phyloP scores from a whole-genome alignment of 53 echinoderm and acorn worm species.

The Mesocentrotus franciscanus region DNA sequence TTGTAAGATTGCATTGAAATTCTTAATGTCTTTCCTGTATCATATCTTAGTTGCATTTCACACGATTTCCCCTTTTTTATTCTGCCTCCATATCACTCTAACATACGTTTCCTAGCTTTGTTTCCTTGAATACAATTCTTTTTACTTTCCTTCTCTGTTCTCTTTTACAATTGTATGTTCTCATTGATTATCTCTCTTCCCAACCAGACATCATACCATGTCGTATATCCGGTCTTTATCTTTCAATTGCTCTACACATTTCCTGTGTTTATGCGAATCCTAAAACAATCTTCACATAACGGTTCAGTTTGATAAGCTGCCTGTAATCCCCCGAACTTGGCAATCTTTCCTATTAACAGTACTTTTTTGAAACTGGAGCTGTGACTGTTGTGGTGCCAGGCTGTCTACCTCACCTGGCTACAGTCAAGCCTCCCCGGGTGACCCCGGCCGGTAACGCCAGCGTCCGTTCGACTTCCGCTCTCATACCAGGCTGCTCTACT shows the following conservation, averaged over 20 bases:
- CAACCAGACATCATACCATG: constrained; percentile 19
- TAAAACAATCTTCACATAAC: constrained; percentile 4
- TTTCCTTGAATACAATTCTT: not conserved
- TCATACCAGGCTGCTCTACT: not conserved
- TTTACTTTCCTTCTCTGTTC: not conserved
- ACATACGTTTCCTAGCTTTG: not conserved
- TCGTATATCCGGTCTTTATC: constrained; percentile 45
- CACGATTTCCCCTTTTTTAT: not conserved
- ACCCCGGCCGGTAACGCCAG: not conserved
- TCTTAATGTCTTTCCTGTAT: not conserved
- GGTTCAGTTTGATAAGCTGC: not conserved
- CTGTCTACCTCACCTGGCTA: constrained; percentile 36
- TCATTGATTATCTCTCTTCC: constrained; percentile 7
- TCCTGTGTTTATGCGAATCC: constrained; percentile 43
- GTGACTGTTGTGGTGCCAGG: constrained; percentile 29
- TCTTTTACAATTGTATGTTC: no score
- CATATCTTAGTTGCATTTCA: not conserved
- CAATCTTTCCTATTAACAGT: not conserved
- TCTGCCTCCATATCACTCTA: not conserved
- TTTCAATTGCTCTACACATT: constrained; percentile 22
- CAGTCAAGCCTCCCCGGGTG: not conserved
- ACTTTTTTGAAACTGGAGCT: not conserved
- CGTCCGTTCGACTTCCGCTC: constrained; percentile 46
- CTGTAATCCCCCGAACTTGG: not conserved
- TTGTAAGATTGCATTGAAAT: not conserved